A percentile compares a stretch with the other conserved stretches of the same genome.
Conservation (phyloP, 1,140 invertebrate species). For the Laupala kohalensis region DNA sequence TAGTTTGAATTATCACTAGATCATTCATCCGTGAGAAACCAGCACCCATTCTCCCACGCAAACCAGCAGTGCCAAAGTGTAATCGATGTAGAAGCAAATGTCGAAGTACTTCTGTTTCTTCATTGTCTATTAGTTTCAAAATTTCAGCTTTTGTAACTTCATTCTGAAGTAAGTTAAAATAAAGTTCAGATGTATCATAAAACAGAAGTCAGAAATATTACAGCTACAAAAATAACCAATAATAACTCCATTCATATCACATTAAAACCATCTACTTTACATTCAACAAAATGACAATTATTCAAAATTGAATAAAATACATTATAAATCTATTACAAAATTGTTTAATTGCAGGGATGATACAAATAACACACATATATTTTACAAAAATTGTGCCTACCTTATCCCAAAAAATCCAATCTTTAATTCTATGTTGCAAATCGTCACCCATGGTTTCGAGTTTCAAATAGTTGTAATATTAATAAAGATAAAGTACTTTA, state of each 20-base stretch:
- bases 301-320: no score
- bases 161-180: constrained; percentile 29
- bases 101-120: constrained; percentile 35
- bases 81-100: constrained; percentile 51
- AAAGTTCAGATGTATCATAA: no score
- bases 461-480: no score
- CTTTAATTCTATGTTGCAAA: background rate
- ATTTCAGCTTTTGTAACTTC: constrained; percentile 36
- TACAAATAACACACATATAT: background rate
- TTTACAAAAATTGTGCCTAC: background rate
- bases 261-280: no score
- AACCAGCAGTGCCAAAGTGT: constrained; percentile 79
- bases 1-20: constrained; percentile 90
- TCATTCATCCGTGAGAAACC: constrained; percentile 95
- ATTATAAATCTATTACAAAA: no score
- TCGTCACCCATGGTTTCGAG: background rate
- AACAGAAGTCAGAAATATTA: no score
- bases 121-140: constrained; percentile 30
- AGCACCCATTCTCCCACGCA: constrained; percentile 81
- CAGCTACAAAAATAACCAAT: no score
- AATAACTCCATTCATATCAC: no score
- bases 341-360: no score
- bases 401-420: background rate
- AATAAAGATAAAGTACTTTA: no score
- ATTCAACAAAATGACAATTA: background rate